Evolutionary conservation across 2,888 invertebrate genomes (phyloP).

Genomic region (Steromphala cineraria): DNA sequence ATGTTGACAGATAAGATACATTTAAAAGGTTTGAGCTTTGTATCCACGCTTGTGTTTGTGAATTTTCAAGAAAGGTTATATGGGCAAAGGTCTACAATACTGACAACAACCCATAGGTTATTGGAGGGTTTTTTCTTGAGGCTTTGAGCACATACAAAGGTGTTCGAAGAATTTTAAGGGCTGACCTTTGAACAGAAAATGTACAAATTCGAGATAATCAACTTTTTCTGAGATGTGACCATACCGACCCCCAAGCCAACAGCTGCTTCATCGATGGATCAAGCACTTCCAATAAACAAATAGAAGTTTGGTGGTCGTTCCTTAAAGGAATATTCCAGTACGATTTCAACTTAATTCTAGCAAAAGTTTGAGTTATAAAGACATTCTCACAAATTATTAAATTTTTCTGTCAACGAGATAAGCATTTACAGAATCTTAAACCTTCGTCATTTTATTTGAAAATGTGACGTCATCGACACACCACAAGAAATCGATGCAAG

Average conservation of each 20-base stretch:
- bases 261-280: conserved; percentile 18
- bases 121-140: conserved; percentile 16
- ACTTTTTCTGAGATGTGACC: neutral
- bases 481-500: too few relatives aligned
- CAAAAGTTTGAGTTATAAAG: too few relatives aligned
- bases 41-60: conserved; percentile 29
- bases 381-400: too few relatives aligned
- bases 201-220: neutral
- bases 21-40: conserved; percentile 29
- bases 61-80: conserved; percentile 28
- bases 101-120: conserved; percentile 29
- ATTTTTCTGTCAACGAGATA: too few relatives aligned
- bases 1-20: conserved; percentile 36
- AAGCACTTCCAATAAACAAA: conserved; percentile 34
- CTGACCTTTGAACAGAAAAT: neutral
- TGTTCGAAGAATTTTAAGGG: neutral
- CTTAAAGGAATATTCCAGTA: too few relatives aligned
- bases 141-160: neutral
- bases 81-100: conserved; percentile 31
- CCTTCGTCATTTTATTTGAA: too few relatives aligned
- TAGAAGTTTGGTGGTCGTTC: conserved; percentile 39
- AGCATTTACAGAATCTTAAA: too few relatives aligned
- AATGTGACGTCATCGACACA: too few relatives aligned
- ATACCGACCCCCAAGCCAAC: neutral
- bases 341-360: too few relatives aligned